Evolutionary conservation across 1,140 invertebrate genomes (phyloP).

Genomic region (Chlorops oryzae): DNA sequence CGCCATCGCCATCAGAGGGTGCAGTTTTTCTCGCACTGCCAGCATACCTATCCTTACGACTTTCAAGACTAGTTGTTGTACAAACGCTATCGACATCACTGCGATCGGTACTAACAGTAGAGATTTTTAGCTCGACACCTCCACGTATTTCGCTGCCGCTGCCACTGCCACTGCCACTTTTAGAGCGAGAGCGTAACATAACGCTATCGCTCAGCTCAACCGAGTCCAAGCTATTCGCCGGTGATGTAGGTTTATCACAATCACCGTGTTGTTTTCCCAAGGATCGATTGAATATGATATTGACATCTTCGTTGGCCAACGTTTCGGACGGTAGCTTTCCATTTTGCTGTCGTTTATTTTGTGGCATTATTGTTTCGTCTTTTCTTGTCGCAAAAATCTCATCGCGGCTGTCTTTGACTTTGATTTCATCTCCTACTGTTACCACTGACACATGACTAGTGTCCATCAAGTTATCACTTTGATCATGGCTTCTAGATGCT

Average conservation of each 20-base stretch:
- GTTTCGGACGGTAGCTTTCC: constrained; percentile 2
- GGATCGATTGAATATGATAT: constrained; percentile 41
- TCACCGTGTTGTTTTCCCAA: constrained; percentile 14
- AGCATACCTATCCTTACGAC: constrained; percentile 63
- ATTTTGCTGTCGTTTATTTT: constrained; percentile 25
- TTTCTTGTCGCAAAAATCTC: constrained; percentile 12
- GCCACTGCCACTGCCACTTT: constrained; percentile 25
- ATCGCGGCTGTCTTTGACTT: constrained; percentile 60
- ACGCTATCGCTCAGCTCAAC: constrained; percentile 54
- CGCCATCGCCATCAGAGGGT: background rate
- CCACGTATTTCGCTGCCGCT: constrained; percentile 17
- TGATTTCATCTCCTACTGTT: constrained; percentile 74
- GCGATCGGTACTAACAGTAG: constrained; percentile 45
- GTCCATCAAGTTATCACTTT: constrained; percentile 50
- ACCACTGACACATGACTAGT: constrained; percentile 86
- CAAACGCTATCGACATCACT: constrained; percentile 78
- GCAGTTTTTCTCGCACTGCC: too few species aligned
- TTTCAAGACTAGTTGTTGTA: constrained; percentile 72
- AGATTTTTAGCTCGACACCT: constrained; percentile 37
- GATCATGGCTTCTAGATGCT: constrained; percentile 30
- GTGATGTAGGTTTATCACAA: constrained; percentile 34
- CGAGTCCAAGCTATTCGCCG: constrained; percentile 38
- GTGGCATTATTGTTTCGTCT: background rate
- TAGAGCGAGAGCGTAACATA: constrained; percentile 50
- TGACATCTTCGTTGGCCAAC: constrained; percentile 33